Evolutionary conservation across 2,888 invertebrate genomes (phyloP), one percentile per base, ranked within the genome.

Genomic region (Hypercompe scribonia): DNA sequence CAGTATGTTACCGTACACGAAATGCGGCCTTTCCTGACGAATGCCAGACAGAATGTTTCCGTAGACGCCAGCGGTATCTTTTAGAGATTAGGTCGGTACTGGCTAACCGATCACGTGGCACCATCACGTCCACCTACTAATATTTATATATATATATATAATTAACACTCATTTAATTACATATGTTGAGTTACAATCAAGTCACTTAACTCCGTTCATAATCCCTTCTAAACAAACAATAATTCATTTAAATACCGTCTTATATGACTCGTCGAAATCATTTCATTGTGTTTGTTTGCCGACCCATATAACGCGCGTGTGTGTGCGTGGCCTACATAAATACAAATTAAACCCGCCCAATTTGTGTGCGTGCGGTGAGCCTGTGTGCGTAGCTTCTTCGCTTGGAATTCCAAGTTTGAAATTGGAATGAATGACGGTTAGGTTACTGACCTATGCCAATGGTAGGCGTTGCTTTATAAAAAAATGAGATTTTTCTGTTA

Each of bases 341-440:
- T 91, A 92, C 91, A 82, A 82, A 90, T 88, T 89, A 88, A 88
- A 78, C 89, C 89, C 85, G 88, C 90, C 90, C 89, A 92, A 92
- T 91, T 86, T 76, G 92, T 93, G 91, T 91, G 92, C 91, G 92
- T 91, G 80, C 76, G 73, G 42, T 71, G 81, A 76, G 83, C 68
- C 63, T 84, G 93, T 93, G 93, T 93, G 93, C 89, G 94, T 91
- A 89, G 84, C 90, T 93, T 92, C 94, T 94, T 93, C 93, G 92
- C 90, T 90, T 90, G 91, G 93, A 92, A 93, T 94, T 94, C 92
- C 93, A 95, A 95, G 92, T 94, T 95, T 93, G 91, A 92, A 94
- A 93, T 93, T 93, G 92, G 92, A 94, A 94, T 94, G 93, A 95
- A 94, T 94, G 94, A 93, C 94, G 94, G 90, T 91, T 90, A 92